Evolutionary conservation across 2,113 vertebrate genomes (phyloP).

Genomic region (Ardeotis arabs): DNA sequence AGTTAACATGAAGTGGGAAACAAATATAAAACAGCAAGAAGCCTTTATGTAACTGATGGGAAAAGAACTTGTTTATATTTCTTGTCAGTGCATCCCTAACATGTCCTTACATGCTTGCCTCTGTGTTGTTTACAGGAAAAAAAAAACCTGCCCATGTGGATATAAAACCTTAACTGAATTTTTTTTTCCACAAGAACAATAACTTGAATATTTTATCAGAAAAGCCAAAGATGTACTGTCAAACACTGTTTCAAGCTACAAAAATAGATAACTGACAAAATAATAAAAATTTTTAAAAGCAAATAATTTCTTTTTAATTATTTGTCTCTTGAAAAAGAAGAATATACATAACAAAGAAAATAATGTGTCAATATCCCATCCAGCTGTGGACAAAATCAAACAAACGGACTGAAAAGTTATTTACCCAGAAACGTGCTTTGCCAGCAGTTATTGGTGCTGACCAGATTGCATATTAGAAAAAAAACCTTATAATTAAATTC

Average conservation of each 20-base stretch:
- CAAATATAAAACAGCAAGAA: neutral
- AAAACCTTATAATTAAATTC: neutral
- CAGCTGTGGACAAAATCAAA: neutral
- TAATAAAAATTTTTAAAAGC: neutral
- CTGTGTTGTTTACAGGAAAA: neutral
- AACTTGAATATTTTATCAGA: neutral
- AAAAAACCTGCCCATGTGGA: neutral
- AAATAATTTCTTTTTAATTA: neutral
- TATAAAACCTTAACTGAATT: neutral
- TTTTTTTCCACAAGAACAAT: neutral
- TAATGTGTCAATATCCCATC: neutral
- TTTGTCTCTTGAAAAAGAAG: neutral
- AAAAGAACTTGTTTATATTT: constrained; percentile 34
- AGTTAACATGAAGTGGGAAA: neutral
- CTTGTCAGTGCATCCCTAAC: neutral
- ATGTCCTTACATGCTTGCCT: neutral
- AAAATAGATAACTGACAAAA: neutral
- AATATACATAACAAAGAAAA: neutral
- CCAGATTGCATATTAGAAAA: neutral
- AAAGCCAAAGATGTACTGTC: neutral
- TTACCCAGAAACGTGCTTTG: neutral
- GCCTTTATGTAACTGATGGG: neutral
- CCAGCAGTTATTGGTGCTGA: neutral
- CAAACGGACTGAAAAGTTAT: neutral
- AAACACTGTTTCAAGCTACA: neutral